These are phyloP conservation scores for Squalus acanthias DNA, from an alignment of 2,797 vertebrate species.

Conservation along the genomic window DNA sequence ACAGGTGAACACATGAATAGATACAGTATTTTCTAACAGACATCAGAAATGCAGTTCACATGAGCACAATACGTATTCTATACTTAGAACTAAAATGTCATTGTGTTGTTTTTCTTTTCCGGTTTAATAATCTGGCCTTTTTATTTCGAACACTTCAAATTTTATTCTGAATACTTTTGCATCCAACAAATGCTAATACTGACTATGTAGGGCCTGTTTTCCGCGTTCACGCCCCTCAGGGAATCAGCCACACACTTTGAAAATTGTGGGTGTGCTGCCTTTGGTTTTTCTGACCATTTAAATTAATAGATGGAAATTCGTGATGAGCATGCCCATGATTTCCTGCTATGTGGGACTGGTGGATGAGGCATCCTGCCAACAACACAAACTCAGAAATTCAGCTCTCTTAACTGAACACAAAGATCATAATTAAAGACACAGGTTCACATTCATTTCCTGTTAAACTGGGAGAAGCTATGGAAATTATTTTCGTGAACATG, in stretches of 20 bases:
- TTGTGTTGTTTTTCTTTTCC: not conserved
- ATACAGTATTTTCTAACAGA: not conserved
- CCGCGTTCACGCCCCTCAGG: not conserved
- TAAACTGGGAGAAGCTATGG: not conserved
- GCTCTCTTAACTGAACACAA: not conserved
- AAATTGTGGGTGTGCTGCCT: not conserved
- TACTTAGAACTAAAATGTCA: not conserved
- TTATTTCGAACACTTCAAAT: not conserved
- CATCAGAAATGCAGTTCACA: not conserved
- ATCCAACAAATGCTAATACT: not conserved
- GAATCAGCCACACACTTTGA: not conserved
- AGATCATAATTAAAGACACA: not conserved
- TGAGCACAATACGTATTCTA: not conserved
- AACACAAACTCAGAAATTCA: not conserved
- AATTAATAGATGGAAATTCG: not conserved
- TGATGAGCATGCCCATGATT: not conserved
- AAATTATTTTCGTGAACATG: not conserved
- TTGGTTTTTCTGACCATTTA: not conserved
- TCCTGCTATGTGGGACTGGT: not conserved
- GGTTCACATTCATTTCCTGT: not conserved
- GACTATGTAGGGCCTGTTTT: not conserved
- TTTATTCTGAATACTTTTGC: not conserved
- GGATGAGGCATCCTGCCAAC: not conserved
- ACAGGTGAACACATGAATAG: not conserved
- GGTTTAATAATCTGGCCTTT: not conserved